Evolutionary conservation across 2,797 vertebrate species (phyloP).

Genomic region (Molossus molossus): DNA sequence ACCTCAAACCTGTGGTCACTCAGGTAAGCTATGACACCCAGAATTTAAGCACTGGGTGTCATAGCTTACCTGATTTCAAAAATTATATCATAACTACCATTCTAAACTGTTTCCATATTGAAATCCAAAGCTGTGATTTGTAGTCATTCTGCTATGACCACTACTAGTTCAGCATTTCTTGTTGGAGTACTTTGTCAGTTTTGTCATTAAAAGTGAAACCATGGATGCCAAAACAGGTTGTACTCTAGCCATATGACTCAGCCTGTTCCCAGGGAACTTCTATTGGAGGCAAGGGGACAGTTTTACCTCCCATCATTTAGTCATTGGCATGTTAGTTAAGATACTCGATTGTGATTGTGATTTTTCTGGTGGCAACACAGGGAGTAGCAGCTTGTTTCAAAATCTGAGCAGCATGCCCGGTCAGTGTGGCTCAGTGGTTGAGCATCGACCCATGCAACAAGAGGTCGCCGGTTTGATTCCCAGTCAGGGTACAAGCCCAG

Average conservation of each 20-base stretch:
- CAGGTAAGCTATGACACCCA: not conserved
- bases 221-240: not conserved
- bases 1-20: not conserved
- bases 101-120: not conserved
- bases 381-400: not conserved
- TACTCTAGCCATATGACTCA: not conserved
- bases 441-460: too few relatives aligned
- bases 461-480: too few relatives aligned
- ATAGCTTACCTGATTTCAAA: not conserved
- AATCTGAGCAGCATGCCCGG: not conserved
- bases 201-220: not conserved
- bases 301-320: not conserved
- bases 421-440: too few relatives aligned
- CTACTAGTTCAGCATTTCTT: not conserved
- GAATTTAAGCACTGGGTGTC: not conserved
- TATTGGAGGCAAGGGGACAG: not conserved
- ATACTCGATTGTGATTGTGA: not conserved
- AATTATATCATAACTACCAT: not conserved
- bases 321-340: not conserved
- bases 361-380: slow-evolving; percentile 15
- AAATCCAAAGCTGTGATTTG: not conserved
- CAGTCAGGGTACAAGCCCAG: too few relatives aligned
- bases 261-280: not conserved
- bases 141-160: not conserved
- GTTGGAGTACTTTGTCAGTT: slow-evolving; percentile 21